phyloP scores from a whole-genome alignment of 92 coral and sea anemone genomes.

The Zoanthus sociatus region DNA sequence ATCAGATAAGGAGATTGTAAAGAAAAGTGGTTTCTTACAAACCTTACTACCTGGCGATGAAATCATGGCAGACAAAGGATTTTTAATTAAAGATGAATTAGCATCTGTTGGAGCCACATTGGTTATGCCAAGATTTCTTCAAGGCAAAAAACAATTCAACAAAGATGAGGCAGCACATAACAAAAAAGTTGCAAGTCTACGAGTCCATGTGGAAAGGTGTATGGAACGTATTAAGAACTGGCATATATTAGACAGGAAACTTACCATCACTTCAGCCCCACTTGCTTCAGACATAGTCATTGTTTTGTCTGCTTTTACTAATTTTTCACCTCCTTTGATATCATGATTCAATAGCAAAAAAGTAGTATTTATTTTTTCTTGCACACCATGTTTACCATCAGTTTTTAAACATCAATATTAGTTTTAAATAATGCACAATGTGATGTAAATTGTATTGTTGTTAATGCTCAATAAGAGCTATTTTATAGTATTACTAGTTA shows the following conservation, averaged over 20 bases:
- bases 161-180: slow-evolving; percentile 64
- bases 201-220: slow-evolving; percentile 70
- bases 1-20: slow-evolving; percentile 39
- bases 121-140: slow-evolving; percentile 52
- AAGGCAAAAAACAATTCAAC: slow-evolving; percentile 58
- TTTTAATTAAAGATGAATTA: slow-evolving; percentile 62
- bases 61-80: slow-evolving; percentile 62
- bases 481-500: slow-evolving; percentile 23
- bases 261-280: slow-evolving; percentile 61
- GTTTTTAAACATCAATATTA: slow-evolving; percentile 6
- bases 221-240: slow-evolving; percentile 79
- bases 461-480: slow-evolving; percentile 10
- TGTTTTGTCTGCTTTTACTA: slow-evolving; percentile 65
- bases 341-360: slow-evolving; percentile 16
- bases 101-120: slow-evolving; percentile 21
- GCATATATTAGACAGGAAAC: slow-evolving; percentile 71
- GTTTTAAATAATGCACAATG: slow-evolving; percentile 10
- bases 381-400: slow-evolving; percentile 7
- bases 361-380: slow-evolving; percentile 8
- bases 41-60: slow-evolving; percentile 40
- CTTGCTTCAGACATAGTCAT: slow-evolving; percentile 66
- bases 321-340: slow-evolving; percentile 62
- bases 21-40: slow-evolving; percentile 63
- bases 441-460: slow-evolving; percentile 4
- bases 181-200: slow-evolving; percentile 67